Evolutionary conservation across 2,797 vertebrate genomes (phyloP).

Genomic region (Pseudochirops corinnae): DNA sequence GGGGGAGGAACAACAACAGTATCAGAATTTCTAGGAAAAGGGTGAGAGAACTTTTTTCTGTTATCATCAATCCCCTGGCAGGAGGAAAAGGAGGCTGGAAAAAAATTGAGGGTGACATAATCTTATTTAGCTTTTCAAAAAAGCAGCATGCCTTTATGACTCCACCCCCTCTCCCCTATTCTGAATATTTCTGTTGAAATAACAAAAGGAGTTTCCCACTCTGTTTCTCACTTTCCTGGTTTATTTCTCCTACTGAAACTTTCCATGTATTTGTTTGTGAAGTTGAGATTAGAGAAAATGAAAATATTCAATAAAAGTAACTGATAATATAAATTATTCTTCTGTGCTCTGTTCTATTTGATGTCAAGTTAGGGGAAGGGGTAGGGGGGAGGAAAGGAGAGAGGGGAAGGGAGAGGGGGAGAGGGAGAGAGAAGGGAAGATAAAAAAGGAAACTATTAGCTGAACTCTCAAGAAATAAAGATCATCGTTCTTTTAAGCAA

Average conservation of each 20-base stretch:
- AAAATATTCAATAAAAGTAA: not conserved
- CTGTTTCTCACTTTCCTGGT: not conserved
- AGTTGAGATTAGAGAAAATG: not conserved
- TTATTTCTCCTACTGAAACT: not conserved
- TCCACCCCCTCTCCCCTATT: not conserved
- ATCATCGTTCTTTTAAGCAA: not conserved
- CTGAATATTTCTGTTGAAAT: not conserved
- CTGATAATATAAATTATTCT: not conserved
- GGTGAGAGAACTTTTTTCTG: not conserved
- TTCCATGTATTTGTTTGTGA: not conserved
- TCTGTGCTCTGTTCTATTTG: not conserved
- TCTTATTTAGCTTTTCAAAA: not conserved
- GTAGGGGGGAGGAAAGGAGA: rapidly evolving
- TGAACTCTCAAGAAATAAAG: not conserved
- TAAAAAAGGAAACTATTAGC: not conserved
- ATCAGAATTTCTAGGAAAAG: not conserved
- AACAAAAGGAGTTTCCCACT: not conserved
- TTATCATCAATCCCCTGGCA: too few relatives aligned
- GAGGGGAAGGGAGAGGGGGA: not conserved
- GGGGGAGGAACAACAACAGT: not conserved
- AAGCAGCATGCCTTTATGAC: not conserved
- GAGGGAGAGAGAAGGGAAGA: not conserved
- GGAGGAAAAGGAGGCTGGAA: not conserved
- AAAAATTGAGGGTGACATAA: not conserved
- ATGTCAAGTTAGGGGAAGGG: not conserved